Percentiles rank a stretch among this genome's conserved stretches.
phyloP scores from a whole-genome alignment of 2,888 invertebrate species.

The Spodoptera picta region DNA sequence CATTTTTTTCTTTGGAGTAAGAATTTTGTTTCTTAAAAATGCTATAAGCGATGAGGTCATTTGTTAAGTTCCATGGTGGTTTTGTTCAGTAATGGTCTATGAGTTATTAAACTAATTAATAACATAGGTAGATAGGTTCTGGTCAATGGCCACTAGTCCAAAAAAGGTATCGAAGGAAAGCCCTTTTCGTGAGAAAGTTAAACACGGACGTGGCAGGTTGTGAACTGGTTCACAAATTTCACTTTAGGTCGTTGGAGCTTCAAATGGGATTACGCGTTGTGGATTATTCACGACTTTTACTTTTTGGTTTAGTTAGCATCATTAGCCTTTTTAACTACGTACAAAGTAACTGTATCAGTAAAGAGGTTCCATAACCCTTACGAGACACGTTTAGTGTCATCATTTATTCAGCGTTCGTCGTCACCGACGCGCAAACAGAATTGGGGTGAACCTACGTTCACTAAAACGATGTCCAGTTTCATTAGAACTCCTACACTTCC shows the following conservation, averaged over 20 bases:
- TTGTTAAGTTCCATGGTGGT: constrained; percentile 8
- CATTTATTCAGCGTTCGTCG: constrained; percentile 57
- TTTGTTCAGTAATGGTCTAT: constrained; percentile 8
- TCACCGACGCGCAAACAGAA: constrained; percentile 55
- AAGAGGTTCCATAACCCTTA: constrained; percentile 39
- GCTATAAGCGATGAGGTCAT: constrained; percentile 30
- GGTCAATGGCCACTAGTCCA: neutral
- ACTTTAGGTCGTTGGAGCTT: constrained; percentile 27
- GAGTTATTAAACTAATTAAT: constrained; percentile 15
- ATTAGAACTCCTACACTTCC: constrained; percentile 37
- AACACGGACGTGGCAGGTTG: constrained; percentile 24
- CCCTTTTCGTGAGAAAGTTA: constrained; percentile 42
- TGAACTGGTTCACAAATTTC: constrained; percentile 44
- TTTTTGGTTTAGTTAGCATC: constrained; percentile 32
- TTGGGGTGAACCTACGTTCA: constrained; percentile 57
- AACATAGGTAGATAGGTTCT: neutral
- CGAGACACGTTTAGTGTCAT: constrained; percentile 50
- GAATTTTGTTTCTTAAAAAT: constrained; percentile 18
- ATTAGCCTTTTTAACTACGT: constrained; percentile 18
- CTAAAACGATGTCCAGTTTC: constrained; percentile 51
- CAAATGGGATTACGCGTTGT: constrained; percentile 9
- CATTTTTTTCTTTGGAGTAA: constrained; percentile 25
- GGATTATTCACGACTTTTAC: constrained; percentile 41
- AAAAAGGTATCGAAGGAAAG: constrained; percentile 25
- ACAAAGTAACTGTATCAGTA: constrained; percentile 36